These are phyloP conservation scores for Copidosoma aretas DNA, from an alignment of 2,888 invertebrate genomes.

Conservation along the genomic window DNA sequence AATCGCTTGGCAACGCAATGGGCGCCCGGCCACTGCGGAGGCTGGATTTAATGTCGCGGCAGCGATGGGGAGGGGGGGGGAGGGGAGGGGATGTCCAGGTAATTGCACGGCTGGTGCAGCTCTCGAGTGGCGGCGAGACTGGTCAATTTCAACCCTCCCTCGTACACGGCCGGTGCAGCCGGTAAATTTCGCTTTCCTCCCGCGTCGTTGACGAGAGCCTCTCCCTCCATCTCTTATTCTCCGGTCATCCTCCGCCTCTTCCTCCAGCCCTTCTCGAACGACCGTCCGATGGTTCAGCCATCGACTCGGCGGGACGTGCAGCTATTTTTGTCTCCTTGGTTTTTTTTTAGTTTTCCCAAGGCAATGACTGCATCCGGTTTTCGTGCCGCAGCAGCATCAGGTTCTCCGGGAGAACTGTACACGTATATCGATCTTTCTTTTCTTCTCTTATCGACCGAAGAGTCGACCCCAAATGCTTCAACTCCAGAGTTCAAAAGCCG, in stretches of 20 bases:
- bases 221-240: too few relatives aligned
- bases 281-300: not conserved
- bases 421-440: too few relatives aligned
- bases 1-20: slow-evolving; percentile 17
- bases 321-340: too few relatives aligned
- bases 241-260: not conserved
- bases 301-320: not conserved
- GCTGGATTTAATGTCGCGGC: slow-evolving; percentile 40
- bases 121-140: slow-evolving; percentile 54
- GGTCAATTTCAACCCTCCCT: slow-evolving; percentile 50
- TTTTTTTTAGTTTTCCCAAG: not conserved
- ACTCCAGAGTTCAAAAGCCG: too few relatives aligned
- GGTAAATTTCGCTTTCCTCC: slow-evolving; percentile 37
- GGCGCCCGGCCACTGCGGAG: not conserved
- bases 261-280: slow-evolving; percentile 1
- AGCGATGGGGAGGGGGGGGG: slow-evolving; percentile 49
- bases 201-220: slow-evolving; percentile 32
- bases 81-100: slow-evolving; percentile 46
- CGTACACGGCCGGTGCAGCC: slow-evolving; percentile 31
- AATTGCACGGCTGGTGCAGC: slow-evolving; percentile 52
- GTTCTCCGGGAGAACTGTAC: too few relatives aligned
- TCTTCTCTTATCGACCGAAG: too few relatives aligned
- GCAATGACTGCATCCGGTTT: not conserved
- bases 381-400: not conserved
- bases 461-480: too few relatives aligned